These are phyloP conservation scores for Anomalospiza imberbis DNA, from an alignment of 2,797 vertebrate species.

Conservation along the genomic window DNA sequence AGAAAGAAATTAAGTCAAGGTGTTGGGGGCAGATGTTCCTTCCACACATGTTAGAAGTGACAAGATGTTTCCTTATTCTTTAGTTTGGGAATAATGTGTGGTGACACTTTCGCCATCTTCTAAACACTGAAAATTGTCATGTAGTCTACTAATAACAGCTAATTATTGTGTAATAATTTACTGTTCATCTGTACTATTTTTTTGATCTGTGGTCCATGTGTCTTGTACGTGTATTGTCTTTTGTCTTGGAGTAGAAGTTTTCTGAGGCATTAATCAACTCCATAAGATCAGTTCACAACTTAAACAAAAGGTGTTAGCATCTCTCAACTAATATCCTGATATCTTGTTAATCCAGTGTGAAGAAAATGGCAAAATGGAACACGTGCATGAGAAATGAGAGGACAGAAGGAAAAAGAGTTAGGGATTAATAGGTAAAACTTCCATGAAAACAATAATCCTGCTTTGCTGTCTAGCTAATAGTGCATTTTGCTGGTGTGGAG, in stretches of 20 bases:
- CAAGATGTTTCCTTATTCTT: background rate
- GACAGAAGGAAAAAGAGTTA: background rate
- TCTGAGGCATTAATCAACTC: background rate
- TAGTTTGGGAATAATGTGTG: background rate
- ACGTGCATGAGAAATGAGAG: background rate
- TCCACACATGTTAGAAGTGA: background rate
- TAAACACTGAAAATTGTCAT: background rate
- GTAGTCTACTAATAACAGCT: background rate
- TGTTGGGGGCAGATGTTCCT: background rate
- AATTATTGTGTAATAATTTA: background rate
- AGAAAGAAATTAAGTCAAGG: background rate
- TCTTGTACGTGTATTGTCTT: background rate
- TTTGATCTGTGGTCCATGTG: background rate
- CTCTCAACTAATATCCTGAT: background rate
- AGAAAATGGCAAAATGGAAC: background rate
- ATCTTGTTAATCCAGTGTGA: background rate
- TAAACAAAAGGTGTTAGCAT: background rate
- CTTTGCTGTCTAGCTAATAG: background rate
- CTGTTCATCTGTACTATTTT: background rate
- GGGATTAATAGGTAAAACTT: background rate
- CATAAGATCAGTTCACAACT: background rate
- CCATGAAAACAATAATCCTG: background rate
- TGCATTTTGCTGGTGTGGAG: background rate
- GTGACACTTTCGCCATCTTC: background rate
- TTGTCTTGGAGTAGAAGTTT: background rate